Evolutionary conservation across 2,888 invertebrate genomes (phyloP).

Genomic region (Conchocele bisecta): DNA sequence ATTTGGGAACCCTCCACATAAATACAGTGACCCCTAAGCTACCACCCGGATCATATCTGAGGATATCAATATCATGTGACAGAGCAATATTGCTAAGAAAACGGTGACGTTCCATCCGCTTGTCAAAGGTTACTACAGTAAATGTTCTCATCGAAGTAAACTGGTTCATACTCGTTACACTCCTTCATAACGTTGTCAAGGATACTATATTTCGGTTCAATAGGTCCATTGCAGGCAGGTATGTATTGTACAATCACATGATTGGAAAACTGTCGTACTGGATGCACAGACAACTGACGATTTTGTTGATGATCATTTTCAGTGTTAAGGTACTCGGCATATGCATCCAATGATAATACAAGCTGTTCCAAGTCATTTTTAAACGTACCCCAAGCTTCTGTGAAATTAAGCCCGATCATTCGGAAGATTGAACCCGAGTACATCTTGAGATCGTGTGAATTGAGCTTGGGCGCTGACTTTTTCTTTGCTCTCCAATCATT

Average conservation of each 20-base stretch:
- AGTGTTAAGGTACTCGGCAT: constrained; percentile 5
- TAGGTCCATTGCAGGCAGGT: background rate
- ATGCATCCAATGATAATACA: background rate
- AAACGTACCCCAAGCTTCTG: background rate
- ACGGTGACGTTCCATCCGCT: background rate
- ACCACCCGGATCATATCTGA: constrained; percentile 32
- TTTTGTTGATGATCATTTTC: constrained; percentile 8
- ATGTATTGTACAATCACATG: background rate
- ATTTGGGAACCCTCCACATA: constrained; percentile 19
- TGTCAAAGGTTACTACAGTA: background rate
- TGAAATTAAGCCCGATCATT: background rate
- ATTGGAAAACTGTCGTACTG: background rate
- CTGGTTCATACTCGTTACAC: background rate
- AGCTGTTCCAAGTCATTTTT: background rate
- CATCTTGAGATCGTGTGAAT: background rate
- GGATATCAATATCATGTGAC: background rate
- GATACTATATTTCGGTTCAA: background rate
- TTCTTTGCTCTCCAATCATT: constrained; percentile 4
- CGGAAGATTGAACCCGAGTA: background rate
- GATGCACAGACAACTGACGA: constrained; percentile 1
- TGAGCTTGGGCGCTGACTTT: background rate
- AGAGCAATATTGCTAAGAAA: constrained; percentile 9
- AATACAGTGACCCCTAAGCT: constrained; percentile 8
- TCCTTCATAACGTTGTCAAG: background rate
- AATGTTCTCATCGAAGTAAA: constrained; percentile 18